Evolutionary conservation across 2,888 invertebrate genomes (phyloP).

Genomic region (Xanthia icteritia): DNA sequence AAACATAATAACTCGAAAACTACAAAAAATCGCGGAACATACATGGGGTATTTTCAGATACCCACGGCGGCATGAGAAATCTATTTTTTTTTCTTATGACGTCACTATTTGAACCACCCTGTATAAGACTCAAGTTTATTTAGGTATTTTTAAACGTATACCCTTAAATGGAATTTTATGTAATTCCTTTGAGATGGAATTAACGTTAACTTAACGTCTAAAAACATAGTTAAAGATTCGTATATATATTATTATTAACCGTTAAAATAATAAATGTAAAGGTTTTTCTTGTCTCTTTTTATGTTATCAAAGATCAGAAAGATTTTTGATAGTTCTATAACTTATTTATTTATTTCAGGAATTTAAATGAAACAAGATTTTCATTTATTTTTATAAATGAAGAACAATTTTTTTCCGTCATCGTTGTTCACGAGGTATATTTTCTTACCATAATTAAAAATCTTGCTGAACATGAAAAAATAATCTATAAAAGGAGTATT

Average conservation of each 20-base stretch:
- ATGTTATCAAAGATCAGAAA: not conserved
- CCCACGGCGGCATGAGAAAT: no score
- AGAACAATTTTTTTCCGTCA: not conserved
- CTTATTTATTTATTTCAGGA: no score
- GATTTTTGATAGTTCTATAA: no score
- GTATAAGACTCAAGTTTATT: slow-evolving; percentile 17
- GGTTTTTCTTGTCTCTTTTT: not conserved
- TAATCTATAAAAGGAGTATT: no score
- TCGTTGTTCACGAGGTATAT: not conserved
- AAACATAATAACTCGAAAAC: no score
- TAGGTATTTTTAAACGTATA: not conserved
- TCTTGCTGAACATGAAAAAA: not conserved
- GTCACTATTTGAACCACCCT: no score
- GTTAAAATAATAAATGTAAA: not conserved
- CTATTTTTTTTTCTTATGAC: no score
- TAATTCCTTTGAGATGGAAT: not conserved
- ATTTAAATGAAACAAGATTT: no score
- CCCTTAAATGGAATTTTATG: no score
- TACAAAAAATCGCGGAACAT: no score
- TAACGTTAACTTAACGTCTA: not conserved
- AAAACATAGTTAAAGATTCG: not conserved
- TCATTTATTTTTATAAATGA: no score
- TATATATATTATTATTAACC: not conserved
- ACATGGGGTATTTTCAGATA: no score
- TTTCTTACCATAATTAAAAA: slow-evolving; percentile 18